Evolutionary conservation across 2,113 vertebrate genomes (phyloP).

Genomic region (Mirza zaza): DNA sequence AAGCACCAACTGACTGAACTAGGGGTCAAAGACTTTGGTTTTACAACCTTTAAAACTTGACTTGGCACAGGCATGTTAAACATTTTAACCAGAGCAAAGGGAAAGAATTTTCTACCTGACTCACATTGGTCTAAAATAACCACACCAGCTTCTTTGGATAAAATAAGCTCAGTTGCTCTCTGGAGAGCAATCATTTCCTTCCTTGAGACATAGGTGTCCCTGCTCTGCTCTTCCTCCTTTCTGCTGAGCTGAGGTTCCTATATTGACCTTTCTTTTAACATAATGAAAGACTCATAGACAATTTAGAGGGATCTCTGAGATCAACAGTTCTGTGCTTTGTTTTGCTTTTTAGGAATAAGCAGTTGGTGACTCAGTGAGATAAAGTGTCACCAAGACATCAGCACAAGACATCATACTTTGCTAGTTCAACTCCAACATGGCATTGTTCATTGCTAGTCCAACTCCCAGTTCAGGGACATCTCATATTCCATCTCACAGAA

Average conservation of each 20-base stretch:
- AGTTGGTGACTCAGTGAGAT: not conserved
- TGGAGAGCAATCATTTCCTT: too few relatives aligned
- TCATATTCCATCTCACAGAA: not conserved
- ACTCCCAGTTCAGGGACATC: not conserved
- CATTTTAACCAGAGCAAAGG: not conserved
- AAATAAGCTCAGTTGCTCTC: too few relatives aligned
- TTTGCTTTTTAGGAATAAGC: not conserved
- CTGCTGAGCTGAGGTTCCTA: not conserved
- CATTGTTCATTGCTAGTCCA: too few relatives aligned
- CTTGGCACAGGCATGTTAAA: not conserved
- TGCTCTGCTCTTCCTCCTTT: too few relatives aligned
- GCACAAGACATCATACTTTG: not conserved
- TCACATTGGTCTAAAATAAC: too few relatives aligned
- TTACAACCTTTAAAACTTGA: not conserved
- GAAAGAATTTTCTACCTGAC: too few relatives aligned
- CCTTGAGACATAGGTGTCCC: too few relatives aligned
- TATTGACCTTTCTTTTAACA: not conserved
- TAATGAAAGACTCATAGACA: not conserved
- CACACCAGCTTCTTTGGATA: too few relatives aligned
- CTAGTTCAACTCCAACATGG: too few relatives aligned
- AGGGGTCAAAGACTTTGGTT: not conserved
- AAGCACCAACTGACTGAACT: not conserved
- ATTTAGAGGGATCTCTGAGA: not conserved
- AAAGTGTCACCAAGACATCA: not conserved
- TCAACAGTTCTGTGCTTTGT: not conserved